Conservation (phyloP, 2,113 vertebrate genomes). For the Phrynosoma blainvillii region DNA sequence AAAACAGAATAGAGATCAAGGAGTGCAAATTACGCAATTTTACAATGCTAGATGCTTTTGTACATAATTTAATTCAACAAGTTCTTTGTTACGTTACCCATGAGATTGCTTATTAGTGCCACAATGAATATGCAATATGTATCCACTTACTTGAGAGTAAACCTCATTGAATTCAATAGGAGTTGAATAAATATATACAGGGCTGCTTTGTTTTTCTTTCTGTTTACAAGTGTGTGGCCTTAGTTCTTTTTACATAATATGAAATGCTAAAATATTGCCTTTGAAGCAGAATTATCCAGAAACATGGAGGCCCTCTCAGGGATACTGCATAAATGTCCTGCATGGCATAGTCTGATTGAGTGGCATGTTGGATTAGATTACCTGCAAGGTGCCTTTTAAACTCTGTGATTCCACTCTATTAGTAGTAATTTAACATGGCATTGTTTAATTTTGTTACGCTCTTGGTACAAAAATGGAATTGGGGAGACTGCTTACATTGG, state of each 20-base stretch:
- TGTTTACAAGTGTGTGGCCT: neutral
- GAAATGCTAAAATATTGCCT: neutral
- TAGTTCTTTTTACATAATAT: neutral
- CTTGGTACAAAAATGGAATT: neutral
- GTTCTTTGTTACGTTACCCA: neutral
- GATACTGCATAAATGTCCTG: neutral
- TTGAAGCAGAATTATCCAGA: neutral
- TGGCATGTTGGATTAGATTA: neutral
- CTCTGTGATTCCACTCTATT: neutral
- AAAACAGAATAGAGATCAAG: slow-evolving; percentile 45
- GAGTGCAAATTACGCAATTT: slow-evolving; percentile 38
- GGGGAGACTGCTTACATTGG: too few relatives aligned
- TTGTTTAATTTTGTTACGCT: neutral
- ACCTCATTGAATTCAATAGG: neutral
- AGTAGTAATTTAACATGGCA: neutral
- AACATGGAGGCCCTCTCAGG: neutral
- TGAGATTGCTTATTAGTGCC: neutral
- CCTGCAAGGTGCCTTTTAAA: neutral
- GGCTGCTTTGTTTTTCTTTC: neutral
- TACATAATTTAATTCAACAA: neutral
- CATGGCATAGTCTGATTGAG: neutral
- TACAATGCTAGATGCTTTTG: neutral
- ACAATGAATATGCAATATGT: neutral
- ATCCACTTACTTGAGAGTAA: neutral
- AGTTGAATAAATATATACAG: neutral